Base-by-base conservation (phyloP, 2,888 invertebrate species). In the Eupithecia dodoneata region DNA sequence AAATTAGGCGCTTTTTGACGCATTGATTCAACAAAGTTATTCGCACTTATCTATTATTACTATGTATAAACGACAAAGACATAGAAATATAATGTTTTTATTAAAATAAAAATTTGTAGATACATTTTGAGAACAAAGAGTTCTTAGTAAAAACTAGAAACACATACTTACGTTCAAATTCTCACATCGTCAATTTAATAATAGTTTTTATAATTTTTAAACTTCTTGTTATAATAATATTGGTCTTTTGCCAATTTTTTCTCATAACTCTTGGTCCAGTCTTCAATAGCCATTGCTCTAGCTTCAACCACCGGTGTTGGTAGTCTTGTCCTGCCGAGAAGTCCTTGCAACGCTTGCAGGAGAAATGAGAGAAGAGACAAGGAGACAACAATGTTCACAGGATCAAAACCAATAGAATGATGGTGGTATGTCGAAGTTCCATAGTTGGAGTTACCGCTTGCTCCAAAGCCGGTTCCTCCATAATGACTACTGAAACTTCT, bases 331-430 rank as follows among this genome's bases (percentile, higher is more conserved):
- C 94, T 89, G 4, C 85, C 87, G 65, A 95, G 81, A 15, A 95
- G 84, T 12, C 95, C 93, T 88, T 94, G 94, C 12, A 95, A 83
- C 0, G 94, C 93, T 90, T 95, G 94, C 6, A 95, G 84, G 30
- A 95, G 83, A 75, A 95, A 93, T 5, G 95, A 95, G 30, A 95
- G 84, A 1, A 95, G 85, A 4, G 95, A 95, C 85, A 95, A 85
- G 0, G 95, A 95, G 0, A 95, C 93, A 2, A 95, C 90, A 45
- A 95, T 94, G 80, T 95, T 95, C 72, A 95, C 88, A 10, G 95
- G 95, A 87, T 95, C 95, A 78, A 95, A 94, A n/a, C 95, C 95
- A 73, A 95, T 93, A 2, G 94, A 95, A 83, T 95, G 95, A 78
- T 95, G 95, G 81, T 95, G 94, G 80, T 94, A 94, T 1, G 93